A percentile compares a stretch with the other conserved stretches of the same genome.
These are phyloP conservation scores for Chiridota heheva DNA, from an alignment of 35 echinoderm and acorn worm genomes.

Conservation along the genomic window DNA sequence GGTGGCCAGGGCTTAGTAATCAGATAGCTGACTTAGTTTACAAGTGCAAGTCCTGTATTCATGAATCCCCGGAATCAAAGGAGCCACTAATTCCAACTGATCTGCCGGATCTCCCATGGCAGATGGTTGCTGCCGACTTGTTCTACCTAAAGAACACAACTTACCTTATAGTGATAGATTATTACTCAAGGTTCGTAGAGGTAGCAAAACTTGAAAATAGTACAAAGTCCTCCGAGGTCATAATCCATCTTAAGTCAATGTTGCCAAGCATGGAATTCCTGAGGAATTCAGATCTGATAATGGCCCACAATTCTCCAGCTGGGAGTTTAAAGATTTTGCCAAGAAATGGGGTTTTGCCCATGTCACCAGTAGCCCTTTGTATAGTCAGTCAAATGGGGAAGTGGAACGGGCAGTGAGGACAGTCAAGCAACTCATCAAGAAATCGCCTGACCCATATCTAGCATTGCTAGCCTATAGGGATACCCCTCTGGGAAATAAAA, in stretches of 20 bases:
- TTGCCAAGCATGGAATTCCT: neutral
- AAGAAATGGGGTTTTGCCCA: neutral
- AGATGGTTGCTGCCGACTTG: neutral
- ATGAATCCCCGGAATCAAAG: neutral
- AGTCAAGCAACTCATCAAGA: neutral
- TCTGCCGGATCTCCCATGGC: neutral
- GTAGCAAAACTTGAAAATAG: neutral
- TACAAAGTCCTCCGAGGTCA: neutral
- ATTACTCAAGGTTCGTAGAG: neutral
- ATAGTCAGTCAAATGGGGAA: neutral
- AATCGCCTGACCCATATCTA: neutral
- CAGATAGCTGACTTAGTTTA: constrained; percentile 2
- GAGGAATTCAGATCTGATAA: neutral
- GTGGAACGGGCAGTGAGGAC: neutral
- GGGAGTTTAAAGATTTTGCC: neutral
- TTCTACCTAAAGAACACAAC: neutral
- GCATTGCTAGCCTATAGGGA: neutral
- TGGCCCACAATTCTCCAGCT: neutral
- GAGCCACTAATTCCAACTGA: neutral
- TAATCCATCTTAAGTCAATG: neutral
- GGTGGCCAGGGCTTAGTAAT: constrained; percentile 7
- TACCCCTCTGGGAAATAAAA: neutral
- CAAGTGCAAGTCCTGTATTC: neutral
- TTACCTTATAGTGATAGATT: neutral
- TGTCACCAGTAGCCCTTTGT: neutral